Conservation (phyloP, 2,888 invertebrate species). For the Euplexia lucipara region DNA sequence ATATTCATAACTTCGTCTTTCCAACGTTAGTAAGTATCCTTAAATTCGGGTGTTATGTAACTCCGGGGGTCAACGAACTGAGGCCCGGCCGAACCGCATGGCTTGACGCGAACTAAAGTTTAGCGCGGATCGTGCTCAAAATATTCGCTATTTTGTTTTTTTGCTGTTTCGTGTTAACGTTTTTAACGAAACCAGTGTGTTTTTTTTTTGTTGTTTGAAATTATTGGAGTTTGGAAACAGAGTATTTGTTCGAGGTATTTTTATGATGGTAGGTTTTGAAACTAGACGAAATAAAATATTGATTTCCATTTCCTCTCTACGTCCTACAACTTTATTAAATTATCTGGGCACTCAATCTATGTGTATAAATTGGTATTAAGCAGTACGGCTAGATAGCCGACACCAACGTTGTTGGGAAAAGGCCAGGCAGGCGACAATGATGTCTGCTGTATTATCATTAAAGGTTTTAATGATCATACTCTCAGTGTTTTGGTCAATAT, state of each 20-base stretch:
- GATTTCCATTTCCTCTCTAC: too few species aligned
- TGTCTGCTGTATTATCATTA: too few species aligned
- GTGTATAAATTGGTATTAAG: too few species aligned
- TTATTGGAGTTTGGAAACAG: not conserved
- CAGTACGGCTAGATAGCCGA: too few species aligned
- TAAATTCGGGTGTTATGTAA: conserved; percentile 82
- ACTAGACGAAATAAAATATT: too few species aligned
- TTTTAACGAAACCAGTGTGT: not conserved
- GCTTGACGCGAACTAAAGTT: conserved; percentile 61
- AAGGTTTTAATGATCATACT: too few species aligned
- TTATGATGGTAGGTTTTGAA: conserved; percentile 2
- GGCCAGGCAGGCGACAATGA: too few species aligned
- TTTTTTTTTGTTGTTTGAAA: conserved; percentile 1
- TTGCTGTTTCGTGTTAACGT: conserved; percentile 15
- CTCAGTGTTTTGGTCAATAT: too few species aligned
- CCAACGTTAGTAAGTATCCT: conserved; percentile 68
- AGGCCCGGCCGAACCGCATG: conserved; percentile 73
- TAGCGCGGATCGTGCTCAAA: conserved; percentile 64
- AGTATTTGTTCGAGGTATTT: not conserved
- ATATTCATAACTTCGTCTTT: conserved; percentile 57
- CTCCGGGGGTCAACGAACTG: conserved; percentile 77
- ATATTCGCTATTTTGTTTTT: conserved; percentile 34
- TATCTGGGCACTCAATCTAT: too few species aligned
- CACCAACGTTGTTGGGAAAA: too few species aligned
- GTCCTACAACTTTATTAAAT: too few species aligned